phyloP scores from a whole-genome alignment of 2,113 vertebrate species.

The Meriones unguiculatus region DNA sequence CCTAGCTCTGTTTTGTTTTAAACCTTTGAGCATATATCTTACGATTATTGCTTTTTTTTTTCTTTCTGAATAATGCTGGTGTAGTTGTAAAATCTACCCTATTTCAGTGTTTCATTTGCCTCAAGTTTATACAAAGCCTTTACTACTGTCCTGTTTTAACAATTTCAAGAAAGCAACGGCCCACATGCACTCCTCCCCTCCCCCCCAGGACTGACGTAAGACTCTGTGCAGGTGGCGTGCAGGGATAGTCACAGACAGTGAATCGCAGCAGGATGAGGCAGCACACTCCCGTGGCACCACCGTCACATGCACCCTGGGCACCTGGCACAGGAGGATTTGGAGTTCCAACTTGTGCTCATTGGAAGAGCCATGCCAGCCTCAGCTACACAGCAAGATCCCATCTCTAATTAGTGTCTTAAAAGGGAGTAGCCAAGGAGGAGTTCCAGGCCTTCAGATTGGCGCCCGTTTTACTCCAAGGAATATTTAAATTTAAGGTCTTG shows the following conservation, averaged over 20 bases:
- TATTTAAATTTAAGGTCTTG: background rate
- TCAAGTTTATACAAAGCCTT: background rate
- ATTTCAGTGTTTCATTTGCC: constrained; percentile 11
- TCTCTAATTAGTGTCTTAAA: background rate
- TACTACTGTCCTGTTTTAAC: constrained; percentile 31
- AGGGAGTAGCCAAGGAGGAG: too few species aligned
- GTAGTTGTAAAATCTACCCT: constrained; percentile 13
- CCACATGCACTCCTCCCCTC: background rate
- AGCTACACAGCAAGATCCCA: background rate
- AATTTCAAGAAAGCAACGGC: background rate
- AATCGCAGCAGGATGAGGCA: background rate
- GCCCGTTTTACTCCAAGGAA: background rate
- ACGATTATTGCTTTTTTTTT: background rate
- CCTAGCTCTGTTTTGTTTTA: background rate
- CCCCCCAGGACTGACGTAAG: too few species aligned
- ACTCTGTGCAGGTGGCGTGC: background rate
- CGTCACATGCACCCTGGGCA: background rate
- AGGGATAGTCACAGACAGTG: background rate
- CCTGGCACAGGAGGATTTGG: background rate
- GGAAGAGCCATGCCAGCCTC: background rate
- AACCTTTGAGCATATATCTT: background rate
- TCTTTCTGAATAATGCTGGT: background rate
- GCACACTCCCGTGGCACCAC: too few species aligned
- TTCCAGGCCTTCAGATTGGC: background rate
- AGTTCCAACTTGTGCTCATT: background rate